phyloP scores from a whole-genome alignment of 2,113 vertebrate species.

The Hippoglossus stenolepis region DNA sequence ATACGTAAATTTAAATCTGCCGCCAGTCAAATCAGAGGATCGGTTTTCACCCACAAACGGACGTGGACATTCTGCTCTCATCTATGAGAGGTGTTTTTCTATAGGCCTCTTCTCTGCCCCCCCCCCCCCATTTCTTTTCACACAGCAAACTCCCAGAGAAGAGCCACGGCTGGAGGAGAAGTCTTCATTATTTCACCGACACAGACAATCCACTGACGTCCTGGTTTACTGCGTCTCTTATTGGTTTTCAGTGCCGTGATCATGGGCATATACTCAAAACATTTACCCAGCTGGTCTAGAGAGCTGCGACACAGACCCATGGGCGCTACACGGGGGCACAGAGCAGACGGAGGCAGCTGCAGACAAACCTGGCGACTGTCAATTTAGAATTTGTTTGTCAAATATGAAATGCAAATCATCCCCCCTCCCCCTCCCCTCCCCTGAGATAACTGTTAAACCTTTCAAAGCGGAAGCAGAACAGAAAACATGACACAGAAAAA shows the following conservation, averaged over 20 bases:
- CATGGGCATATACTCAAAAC: slow-evolving; percentile 98
- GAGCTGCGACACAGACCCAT: slow-evolving; percentile 75
- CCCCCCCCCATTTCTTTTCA: neutral
- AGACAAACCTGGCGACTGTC: slow-evolving; percentile 83
- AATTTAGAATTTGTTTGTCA: slow-evolving; percentile 70
- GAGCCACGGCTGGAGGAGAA: slow-evolving; percentile 27
- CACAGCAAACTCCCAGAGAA: slow-evolving; percentile 3
- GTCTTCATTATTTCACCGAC: slow-evolving; percentile 27
- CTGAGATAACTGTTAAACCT: slow-evolving; percentile 59
- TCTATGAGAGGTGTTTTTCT: too few species aligned
- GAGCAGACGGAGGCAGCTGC: slow-evolving; percentile 82
- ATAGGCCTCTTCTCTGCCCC: too few species aligned
- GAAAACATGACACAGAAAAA: slow-evolving; percentile 80
- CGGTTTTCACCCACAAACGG: too few species aligned
- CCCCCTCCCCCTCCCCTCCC: slow-evolving; percentile 77
- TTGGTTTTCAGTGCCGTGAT: slow-evolving; percentile 67
- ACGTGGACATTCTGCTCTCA: too few species aligned
- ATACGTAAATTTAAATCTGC: too few species aligned
- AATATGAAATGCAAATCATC: slow-evolving; percentile 52
- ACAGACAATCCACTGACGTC: slow-evolving; percentile 35
- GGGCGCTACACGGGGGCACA: slow-evolving; percentile 65
- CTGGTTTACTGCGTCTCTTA: slow-evolving; percentile 27
- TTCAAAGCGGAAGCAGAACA: slow-evolving; percentile 82
- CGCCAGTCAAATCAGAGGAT: too few species aligned
- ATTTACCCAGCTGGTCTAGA: slow-evolving; percentile 87